Evolutionary conservation across 1,140 invertebrate species (phyloP).

Genomic region (Heterodera carotae): DNA sequence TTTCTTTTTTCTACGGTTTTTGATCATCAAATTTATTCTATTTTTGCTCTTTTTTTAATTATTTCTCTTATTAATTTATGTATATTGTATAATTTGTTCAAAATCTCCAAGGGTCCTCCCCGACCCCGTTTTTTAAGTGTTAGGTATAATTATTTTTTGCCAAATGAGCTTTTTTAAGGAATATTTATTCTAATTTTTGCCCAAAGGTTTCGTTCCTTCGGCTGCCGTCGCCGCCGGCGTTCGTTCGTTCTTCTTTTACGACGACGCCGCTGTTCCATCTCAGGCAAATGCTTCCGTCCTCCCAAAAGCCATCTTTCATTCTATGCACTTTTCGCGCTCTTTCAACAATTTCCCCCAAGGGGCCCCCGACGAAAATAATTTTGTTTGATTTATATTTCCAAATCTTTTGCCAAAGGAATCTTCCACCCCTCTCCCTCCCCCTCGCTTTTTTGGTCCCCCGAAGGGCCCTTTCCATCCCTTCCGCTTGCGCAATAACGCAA

Average conservation of each 20-base stretch:
- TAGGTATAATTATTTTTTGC: too few relatives aligned
- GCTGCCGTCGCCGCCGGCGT: too few relatives aligned
- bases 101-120: too few relatives aligned
- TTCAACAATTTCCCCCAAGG: not conserved
- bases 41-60: not conserved
- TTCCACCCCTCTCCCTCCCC: too few relatives aligned
- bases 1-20: not conserved
- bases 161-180: too few relatives aligned
- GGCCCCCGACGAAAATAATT: not conserved
- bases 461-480: not conserved
- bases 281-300: not conserved
- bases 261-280: not conserved
- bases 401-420: not conserved
- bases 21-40: not conserved
- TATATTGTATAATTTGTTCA: too few relatives aligned
- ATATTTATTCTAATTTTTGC: too few relatives aligned
- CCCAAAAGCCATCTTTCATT: not conserved
- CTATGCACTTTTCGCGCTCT: not conserved
- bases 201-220: too few relatives aligned
- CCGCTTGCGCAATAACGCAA: not conserved
- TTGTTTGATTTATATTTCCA: slow-evolving; percentile 1
- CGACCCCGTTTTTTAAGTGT: too few relatives aligned
- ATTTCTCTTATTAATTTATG: not conserved
- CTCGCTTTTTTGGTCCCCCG: not conserved
- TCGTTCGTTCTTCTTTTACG: too few relatives aligned